Conservation (phyloP, 1,140 invertebrate species). For the Steinernema khuongi region DNA sequence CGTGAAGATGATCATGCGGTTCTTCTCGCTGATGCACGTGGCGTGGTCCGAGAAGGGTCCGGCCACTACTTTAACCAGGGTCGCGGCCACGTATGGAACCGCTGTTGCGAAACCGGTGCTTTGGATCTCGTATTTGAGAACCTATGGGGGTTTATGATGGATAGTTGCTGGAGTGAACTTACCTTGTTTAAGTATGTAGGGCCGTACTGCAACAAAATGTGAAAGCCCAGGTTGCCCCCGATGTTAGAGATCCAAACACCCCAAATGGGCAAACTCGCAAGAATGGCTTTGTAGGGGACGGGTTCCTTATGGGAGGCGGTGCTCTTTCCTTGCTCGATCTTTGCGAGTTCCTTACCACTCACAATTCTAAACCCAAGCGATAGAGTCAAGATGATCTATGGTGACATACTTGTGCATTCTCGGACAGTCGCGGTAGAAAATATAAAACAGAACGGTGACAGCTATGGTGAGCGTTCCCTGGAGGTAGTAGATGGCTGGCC, state of each 20-base stretch:
- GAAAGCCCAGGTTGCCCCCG: constrained; percentile 29
- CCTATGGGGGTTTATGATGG: constrained; percentile 25
- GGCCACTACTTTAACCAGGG: constrained; percentile 44
- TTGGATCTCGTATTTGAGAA: constrained; percentile 40
- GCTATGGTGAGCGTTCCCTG: constrained; percentile 31
- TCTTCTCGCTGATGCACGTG: constrained; percentile 39
- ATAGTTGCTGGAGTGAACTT: too few species aligned
- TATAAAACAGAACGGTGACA: constrained; percentile 25
- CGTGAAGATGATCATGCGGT: constrained; percentile 45
- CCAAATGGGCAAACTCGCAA: constrained; percentile 4
- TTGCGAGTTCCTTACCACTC: neutral
- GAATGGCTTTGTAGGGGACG: constrained; percentile 28
- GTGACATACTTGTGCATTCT: constrained; percentile 26
- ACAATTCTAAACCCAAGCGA: neutral
- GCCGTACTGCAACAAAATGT: constrained; percentile 30
- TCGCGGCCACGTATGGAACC: constrained; percentile 44
- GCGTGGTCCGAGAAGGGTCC: constrained; percentile 47
- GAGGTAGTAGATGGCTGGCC: constrained; percentile 38
- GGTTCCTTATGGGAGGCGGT: neutral
- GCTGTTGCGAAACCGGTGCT: constrained; percentile 48
- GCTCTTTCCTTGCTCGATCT: neutral
- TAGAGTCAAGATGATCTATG: neutral
- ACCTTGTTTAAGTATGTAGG: constrained; percentile 44
- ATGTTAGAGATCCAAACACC: constrained; percentile 29
- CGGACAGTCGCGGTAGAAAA: constrained; percentile 30